Conservation (phyloP, 2,888 invertebrate species). For the Platypus cylindrus region DNA sequence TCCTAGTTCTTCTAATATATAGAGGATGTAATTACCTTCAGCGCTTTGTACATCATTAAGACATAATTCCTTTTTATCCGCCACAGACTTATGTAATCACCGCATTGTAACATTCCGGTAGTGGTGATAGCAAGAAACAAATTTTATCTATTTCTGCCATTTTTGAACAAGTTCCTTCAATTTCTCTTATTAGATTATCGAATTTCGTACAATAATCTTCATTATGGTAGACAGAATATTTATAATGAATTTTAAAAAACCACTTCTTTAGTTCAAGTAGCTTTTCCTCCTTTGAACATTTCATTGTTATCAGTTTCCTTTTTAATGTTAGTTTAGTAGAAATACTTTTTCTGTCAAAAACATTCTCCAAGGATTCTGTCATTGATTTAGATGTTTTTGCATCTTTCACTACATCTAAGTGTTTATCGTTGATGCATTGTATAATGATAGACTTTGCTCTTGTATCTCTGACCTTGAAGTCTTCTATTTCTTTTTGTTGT, state of each 20-base stretch:
- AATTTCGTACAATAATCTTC: constrained; percentile 19
- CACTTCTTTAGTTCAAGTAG: too few species aligned
- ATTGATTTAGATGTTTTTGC: constrained; percentile 15
- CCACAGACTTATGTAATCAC: too few species aligned
- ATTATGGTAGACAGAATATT: too few species aligned
- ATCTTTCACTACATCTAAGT: constrained; percentile 18
- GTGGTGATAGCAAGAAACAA: too few species aligned
- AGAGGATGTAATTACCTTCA: too few species aligned
- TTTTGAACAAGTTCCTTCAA: constrained; percentile 16
- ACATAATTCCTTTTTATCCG: too few species aligned
- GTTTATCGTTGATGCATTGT: constrained; percentile 19
- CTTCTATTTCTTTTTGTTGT: too few species aligned
- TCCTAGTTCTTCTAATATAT: too few species aligned
- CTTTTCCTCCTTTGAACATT: constrained; percentile 12
- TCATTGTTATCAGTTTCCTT: constrained; percentile 15
- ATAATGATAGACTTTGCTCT: constrained; percentile 17
- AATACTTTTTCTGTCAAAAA: constrained; percentile 18
- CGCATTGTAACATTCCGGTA: too few species aligned
- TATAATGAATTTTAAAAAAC: too few species aligned
- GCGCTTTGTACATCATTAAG: too few species aligned
- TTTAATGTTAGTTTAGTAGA: constrained; percentile 16
- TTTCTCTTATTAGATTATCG: constrained; percentile 17
- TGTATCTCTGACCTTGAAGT: constrained; percentile 11
- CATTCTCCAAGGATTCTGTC: constrained; percentile 15
- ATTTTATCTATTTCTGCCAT: constrained; percentile 18